phyloP scores from a whole-genome alignment of 30 jellyfish, hydroid and myxozoan genomes.

The Aurelia coerulea region DNA sequence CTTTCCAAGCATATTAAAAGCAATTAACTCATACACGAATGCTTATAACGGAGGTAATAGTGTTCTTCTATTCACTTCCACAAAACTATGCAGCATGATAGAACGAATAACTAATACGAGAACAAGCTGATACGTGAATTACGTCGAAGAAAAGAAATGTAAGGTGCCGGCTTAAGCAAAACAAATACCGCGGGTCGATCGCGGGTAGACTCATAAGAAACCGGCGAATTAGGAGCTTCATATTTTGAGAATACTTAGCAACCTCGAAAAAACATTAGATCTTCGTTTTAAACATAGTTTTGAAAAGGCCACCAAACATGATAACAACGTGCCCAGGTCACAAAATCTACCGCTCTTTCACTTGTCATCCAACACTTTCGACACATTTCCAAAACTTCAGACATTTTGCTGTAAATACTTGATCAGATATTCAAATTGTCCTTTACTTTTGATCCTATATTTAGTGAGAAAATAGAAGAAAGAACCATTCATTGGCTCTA shows the following conservation, averaged over 20 bases:
- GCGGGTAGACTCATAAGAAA: constrained; percentile 72
- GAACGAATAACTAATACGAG: too few species aligned
- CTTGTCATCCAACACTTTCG: not conserved
- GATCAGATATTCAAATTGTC: too few species aligned
- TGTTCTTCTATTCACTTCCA: too few species aligned
- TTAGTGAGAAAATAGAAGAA: too few species aligned
- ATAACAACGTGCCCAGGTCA: constrained; percentile 14
- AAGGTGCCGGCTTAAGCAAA: constrained; percentile 77
- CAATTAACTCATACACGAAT: too few species aligned
- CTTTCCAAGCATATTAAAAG: too few species aligned
- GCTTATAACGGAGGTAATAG: too few species aligned
- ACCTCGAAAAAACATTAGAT: constrained; percentile 51
- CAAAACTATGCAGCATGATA: too few species aligned
- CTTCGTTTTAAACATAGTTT: not conserved
- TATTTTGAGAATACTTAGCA: constrained; percentile 49
- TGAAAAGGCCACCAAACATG: constrained; percentile 49
- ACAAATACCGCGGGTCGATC: constrained; percentile 61
- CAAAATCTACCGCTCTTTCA: not conserved
- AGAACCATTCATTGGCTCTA: too few species aligned
- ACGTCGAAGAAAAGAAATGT: constrained; percentile 52
- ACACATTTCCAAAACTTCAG: too few species aligned
- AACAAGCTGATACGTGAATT: constrained; percentile 25
- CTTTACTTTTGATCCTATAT: too few species aligned
- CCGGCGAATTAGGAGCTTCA: constrained; percentile 54
- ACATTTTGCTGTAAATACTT: too few species aligned